Percentiles rank a stretch among this genome's conserved stretches.
Conservation (phyloP, 2,888 invertebrate genomes). For the Drosophila formosana region DNA sequence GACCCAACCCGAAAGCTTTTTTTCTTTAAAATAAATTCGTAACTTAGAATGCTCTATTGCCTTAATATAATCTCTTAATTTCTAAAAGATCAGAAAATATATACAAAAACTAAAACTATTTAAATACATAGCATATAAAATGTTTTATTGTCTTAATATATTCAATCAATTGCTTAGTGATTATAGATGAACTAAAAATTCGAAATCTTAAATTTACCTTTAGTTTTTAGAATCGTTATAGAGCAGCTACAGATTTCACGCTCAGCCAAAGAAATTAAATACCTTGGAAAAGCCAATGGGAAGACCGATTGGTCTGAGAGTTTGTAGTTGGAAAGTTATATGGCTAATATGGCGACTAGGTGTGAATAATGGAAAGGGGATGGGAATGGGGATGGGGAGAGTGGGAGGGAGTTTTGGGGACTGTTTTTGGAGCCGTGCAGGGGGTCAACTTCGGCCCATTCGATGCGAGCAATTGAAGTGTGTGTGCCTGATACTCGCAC, state of each 20-base stretch:
- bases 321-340: neutral
- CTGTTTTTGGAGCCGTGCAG: slow-evolving; percentile 3
- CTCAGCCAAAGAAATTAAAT: neutral
- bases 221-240: too few species aligned
- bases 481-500: slow-evolving; percentile 47
- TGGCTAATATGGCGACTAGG: slow-evolving; percentile 36
- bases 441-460: slow-evolving; percentile 39
- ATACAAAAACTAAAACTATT: too few species aligned
- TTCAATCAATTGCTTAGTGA: too few species aligned
- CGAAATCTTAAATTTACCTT: too few species aligned
- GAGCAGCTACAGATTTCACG: neutral
- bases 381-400: neutral
- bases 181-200: too few species aligned
- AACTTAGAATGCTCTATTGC: too few species aligned
- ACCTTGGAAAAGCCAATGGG: neutral
- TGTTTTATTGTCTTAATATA: too few species aligned
- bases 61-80: too few species aligned
- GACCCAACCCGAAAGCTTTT: too few species aligned
- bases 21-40: too few species aligned
- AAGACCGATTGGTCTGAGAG: slow-evolving; percentile 4
- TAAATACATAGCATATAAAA: too few species aligned
- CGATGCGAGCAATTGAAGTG: slow-evolving; percentile 64
- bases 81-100: too few species aligned
- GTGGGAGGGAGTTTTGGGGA: neutral
- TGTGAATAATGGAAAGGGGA: neutral